Base-by-base conservation (phyloP, 2,797 vertebrate genomes). In the Mormyrus hasselquistii region DNA sequence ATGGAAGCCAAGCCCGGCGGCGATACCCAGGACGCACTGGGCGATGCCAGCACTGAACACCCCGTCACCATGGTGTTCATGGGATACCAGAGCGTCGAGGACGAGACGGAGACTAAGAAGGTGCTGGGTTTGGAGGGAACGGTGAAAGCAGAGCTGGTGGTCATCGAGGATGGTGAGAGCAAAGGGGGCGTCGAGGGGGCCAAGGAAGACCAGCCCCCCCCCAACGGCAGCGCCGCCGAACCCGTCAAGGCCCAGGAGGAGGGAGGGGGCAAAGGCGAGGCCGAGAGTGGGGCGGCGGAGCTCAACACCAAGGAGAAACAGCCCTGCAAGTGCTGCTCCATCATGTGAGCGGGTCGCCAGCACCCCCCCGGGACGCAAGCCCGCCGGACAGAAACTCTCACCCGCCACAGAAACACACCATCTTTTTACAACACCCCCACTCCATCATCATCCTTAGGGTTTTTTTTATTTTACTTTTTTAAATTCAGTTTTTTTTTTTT, bases 31-130 rank as follows among this genome's bases (percentile, higher is more conserved):
- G 87, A 92, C 0, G 9, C 89, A 0, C 93, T 95, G 0, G 93
- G 94, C 0, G 96, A 96, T 82, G 94, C 96, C 0, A 97, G 96
- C 79, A 93, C 93, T 0, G 97, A 98, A 73, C 96, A 97, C 38
- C 97, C 98, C 0, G 96, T 99, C 90, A 99, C 98, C 91, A 98
- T 99, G 98, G 97, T 98, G 93, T 99, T 99, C 92, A 98, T 98
- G 97, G 98, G 98, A 7, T 99, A 98, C 94, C 97, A 98, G 95
- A 97, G 94, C 0, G 98, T 99, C 90, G 98, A 98, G 93, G 98
- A 98, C 0, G 97, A 97, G 92, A 95, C 96, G 0, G 96, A 99
- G 92, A 98, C 97, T 91, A 97, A 97, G 95, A 97, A 96, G 91
- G 97, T 98, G 0, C 94, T 99, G 91, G 98, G 98, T 4, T 92